Conservation (phyloP, 2,113 vertebrate species). For the Corvus hawaiiensis region DNA sequence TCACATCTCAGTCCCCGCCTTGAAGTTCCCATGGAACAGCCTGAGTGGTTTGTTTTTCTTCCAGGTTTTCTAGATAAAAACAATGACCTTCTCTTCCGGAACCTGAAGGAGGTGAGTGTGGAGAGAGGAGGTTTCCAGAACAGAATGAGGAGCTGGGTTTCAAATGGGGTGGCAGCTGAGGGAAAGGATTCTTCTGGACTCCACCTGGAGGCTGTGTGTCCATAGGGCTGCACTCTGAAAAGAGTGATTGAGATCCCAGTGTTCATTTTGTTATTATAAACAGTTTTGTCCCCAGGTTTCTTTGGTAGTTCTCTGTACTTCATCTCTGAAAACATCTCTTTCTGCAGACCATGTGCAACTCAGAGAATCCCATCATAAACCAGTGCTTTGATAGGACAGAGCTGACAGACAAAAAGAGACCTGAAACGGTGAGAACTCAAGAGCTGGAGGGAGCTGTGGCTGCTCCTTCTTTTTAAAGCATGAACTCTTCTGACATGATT, state of each 20-base stretch:
- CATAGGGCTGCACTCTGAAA: background rate
- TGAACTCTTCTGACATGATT: fast-evolving
- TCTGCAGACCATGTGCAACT: slow-evolving; percentile 89
- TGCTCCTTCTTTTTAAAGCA: background rate
- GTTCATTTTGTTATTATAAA: background rate
- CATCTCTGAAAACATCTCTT: background rate
- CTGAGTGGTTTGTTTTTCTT: slow-evolving; percentile 6
- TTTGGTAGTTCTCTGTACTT: background rate
- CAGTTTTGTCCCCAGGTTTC: background rate
- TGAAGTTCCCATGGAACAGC: background rate
- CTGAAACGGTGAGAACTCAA: slow-evolving; percentile 86
- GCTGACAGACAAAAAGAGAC: slow-evolving; percentile 93
- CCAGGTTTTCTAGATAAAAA: slow-evolving; percentile 98
- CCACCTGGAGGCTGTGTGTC: background rate
- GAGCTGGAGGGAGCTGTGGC: background rate
- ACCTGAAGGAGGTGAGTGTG: slow-evolving; percentile 91
- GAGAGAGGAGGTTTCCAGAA: background rate
- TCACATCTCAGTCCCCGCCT: background rate
- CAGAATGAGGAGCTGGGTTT: background rate
- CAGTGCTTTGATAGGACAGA: slow-evolving; percentile 90
- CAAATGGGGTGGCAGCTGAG: background rate
- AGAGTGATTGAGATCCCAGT: background rate
- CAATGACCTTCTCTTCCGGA: slow-evolving; percentile 97
- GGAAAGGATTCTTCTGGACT: background rate
- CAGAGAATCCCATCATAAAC: slow-evolving; percentile 89